phyloP scores from a whole-genome alignment of 2,888 invertebrate species.

The Rhyacophila evoluta region DNA sequence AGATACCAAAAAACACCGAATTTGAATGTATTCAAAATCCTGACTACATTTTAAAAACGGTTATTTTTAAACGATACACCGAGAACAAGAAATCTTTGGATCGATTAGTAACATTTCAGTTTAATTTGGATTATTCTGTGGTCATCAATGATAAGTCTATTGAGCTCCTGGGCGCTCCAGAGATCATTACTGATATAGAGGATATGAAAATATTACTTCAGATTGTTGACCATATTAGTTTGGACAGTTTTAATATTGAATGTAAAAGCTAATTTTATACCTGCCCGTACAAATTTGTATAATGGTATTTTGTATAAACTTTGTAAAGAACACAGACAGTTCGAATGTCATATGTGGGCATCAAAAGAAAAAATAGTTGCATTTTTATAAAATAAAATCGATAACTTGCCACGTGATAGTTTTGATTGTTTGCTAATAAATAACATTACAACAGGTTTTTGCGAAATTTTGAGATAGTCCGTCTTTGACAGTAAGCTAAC shows the following conservation, averaged over 20 bases:
- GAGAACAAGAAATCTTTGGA: constrained; percentile 48
- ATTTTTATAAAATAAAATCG: no score
- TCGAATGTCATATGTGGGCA: no score
- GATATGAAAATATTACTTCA: constrained; percentile 67
- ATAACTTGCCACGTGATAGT: no score
- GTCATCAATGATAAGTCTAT: constrained; percentile 64
- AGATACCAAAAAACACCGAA: constrained; percentile 2
- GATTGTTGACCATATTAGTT: constrained; percentile 67
- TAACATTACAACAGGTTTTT: no score
- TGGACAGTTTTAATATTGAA: constrained; percentile 64
- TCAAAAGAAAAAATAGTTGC: no score
- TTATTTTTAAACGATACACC: constrained; percentile 48
- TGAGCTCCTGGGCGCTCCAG: constrained; percentile 68
- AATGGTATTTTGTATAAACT: no score
- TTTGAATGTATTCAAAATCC: neutral
- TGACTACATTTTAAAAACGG: constrained; percentile 42
- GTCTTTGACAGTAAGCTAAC: no score
- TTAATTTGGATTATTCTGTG: constrained; percentile 65
- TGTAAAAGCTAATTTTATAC: constrained; percentile 49
- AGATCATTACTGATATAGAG: constrained; percentile 64
- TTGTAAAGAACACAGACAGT: no score
- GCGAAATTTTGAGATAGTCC: no score
- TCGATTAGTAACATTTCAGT: constrained; percentile 63
- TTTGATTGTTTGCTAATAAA: no score
- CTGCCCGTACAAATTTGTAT: no score